phyloP scores from a whole-genome alignment of 2,888 invertebrate species.

The Aelia acuminata region DNA sequence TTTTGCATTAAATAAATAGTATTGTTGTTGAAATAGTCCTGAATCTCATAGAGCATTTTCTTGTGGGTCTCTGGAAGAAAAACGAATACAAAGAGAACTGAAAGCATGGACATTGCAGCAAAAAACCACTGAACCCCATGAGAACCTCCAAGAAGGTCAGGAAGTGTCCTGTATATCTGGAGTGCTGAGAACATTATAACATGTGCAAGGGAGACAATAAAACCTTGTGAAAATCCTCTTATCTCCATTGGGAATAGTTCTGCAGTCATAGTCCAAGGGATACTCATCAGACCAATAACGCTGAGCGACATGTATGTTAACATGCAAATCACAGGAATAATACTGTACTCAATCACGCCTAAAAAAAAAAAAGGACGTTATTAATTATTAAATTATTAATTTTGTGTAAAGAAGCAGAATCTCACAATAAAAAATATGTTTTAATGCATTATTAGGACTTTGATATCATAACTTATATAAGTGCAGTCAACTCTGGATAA shows the following conservation, averaged over 20 bases:
- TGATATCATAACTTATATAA: too few relatives aligned
- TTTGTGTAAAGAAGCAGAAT: too few relatives aligned
- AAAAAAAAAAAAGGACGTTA: constrained; percentile 6
- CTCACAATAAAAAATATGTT: too few relatives aligned
- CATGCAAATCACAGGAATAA: constrained; percentile 70
- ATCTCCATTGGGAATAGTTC: constrained; percentile 76
- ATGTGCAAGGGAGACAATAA: constrained; percentile 74
- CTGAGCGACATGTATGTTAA: constrained; percentile 74
- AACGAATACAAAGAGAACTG: constrained; percentile 67
- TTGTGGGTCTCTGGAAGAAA: constrained; percentile 68
- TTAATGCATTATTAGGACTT: not conserved
- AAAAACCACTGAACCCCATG: constrained; percentile 74
- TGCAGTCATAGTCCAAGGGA: constrained; percentile 79
- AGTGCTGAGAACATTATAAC: constrained; percentile 74
- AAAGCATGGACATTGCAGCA: constrained; percentile 70
- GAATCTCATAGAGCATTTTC: constrained; percentile 67
- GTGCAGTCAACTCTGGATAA: too few relatives aligned
- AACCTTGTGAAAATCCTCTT: constrained; percentile 74
- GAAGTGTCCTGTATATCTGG: constrained; percentile 70
- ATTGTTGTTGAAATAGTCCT: constrained; percentile 67
- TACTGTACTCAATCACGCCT: constrained; percentile 63
- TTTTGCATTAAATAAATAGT: constrained; percentile 64
- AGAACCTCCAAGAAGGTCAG: constrained; percentile 70
- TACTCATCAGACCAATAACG: constrained; percentile 75
- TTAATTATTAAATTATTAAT: not conserved